A percentile compares a stretch with the other conserved stretches of the same genome.
These are phyloP conservation scores for Sinotaia quadrata DNA, from an alignment of 2,888 invertebrate species.

Conservation along the genomic window DNA sequence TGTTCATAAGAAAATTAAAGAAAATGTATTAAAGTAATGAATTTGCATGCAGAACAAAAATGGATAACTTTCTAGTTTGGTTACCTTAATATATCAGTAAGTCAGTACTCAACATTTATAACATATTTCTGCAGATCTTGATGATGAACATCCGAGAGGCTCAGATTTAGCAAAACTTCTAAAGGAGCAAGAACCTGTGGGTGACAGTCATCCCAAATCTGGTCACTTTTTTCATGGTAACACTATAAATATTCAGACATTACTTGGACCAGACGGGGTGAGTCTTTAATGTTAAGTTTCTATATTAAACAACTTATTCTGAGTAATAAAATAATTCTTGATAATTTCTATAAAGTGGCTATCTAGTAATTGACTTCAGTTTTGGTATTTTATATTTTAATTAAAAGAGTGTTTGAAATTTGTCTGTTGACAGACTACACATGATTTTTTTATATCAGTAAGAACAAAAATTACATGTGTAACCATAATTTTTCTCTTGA, in stretches of 20 bases:
- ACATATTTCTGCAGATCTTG: conserved; percentile 27
- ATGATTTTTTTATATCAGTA: too few species aligned
- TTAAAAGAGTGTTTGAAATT: neutral
- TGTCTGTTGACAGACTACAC: too few species aligned
- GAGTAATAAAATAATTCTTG: neutral
- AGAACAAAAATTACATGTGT: too few species aligned
- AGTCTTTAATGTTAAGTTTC: neutral
- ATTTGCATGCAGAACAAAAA: neutral
- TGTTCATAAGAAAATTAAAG: too few species aligned
- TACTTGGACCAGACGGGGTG: conserved; percentile 35
- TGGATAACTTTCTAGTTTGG: too few species aligned
- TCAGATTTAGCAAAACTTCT: conserved; percentile 29
- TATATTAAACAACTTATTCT: neutral
- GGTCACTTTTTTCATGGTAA: conserved; percentile 10
- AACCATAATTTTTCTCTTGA: too few species aligned
- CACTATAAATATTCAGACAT: conserved; percentile 22
- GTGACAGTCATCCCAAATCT: neutral
- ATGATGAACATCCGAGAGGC: conserved; percentile 28
- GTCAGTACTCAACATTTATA: neutral
- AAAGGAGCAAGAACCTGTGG: conserved; percentile 1
- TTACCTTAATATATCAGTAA: neutral
- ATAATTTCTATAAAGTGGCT: neutral
- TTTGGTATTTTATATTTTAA: neutral
- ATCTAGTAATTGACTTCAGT: neutral
- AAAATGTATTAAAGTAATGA: neutral